Base-by-base conservation (phyloP, 2,797 vertebrate genomes). In the Spondyliosoma cantharus region DNA sequence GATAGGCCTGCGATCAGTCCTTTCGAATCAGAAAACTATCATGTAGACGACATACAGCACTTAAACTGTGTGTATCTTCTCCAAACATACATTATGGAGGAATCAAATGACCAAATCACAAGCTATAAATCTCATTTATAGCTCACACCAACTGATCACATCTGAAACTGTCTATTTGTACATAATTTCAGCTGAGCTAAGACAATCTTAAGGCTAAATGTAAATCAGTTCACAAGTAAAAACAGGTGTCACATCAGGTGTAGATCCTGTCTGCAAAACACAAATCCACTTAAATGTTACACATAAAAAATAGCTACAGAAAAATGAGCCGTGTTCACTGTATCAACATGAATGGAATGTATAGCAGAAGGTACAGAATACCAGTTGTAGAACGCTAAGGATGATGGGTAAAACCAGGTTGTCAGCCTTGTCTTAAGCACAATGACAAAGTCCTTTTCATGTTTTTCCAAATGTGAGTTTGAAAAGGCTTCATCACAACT, bases 341-440 rank as follows among this genome's bases (percentile, higher is more conserved):
- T n/a, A 29, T 56, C 29, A 57, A 43, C 42, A 57, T 68, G 20
- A 57, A 32, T 1, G 1, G 5, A 68, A 17, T 50, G 19, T 24
- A 79, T 27, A 20, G 17, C 59, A 46, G 57, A 0, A 29, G 16
- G 24, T 52, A 22, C 12, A 71, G 48, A 74, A 72, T 32, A 70
- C 15, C 52, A 65, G 50, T 54, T 69, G 54, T 22, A 74, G 42
- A 71, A 75, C 61, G 45, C 61, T 59, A 73, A 60, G 37, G 16
- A 71, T 69, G 53, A 79, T 81, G 71, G 48, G 45, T 71, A 79
- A 60, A 76, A 70, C n/a, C 22, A 43, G 42, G 16, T 81, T 76
- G 60, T 83, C 64, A 73, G 62, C 37, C 46, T 43, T 56, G 60
- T 64, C 54, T 57, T 65, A 52, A 75, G 63, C 74, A 63, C 64